phyloP scores from a whole-genome alignment of 2,113 vertebrate species.

The Rhabdornis inornatus region DNA sequence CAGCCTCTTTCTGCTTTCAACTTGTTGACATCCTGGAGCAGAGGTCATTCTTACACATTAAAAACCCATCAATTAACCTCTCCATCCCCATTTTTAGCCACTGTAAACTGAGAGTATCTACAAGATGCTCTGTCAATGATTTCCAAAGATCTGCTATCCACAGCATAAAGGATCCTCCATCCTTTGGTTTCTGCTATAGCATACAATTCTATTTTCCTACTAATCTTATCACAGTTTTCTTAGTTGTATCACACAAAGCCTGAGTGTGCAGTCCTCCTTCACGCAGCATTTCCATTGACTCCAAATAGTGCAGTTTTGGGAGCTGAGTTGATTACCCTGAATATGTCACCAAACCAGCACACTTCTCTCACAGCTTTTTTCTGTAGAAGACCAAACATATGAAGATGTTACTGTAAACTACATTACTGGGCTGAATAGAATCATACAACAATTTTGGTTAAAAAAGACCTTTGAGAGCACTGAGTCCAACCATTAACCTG shows the following conservation, averaged over 20 bases:
- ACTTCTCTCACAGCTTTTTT: neutral
- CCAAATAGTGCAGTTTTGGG: neutral
- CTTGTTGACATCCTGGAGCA: neutral
- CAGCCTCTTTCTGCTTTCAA: neutral
- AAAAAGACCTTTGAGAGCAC: neutral
- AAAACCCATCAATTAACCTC: neutral
- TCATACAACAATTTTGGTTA: neutral
- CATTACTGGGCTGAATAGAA: neutral
- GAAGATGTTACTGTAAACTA: neutral
- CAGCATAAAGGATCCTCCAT: rapidly evolving
- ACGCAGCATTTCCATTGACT: neutral
- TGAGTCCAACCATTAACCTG: neutral
- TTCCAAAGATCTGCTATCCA: neutral
- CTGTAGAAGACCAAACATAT: neutral
- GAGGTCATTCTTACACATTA: neutral
- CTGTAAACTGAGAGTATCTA: neutral
- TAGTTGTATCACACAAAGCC: neutral
- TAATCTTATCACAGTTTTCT: neutral
- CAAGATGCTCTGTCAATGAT: neutral
- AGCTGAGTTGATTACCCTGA: neutral
- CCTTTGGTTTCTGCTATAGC: neutral
- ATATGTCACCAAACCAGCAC: neutral
- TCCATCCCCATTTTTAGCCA: neutral
- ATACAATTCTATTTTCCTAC: neutral
- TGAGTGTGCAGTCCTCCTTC: neutral